Evolutionary conservation across 2,797 vertebrate species (phyloP), one percentile per base, ranked within the genome.

Genomic region (Myotis pilosus): DNA sequence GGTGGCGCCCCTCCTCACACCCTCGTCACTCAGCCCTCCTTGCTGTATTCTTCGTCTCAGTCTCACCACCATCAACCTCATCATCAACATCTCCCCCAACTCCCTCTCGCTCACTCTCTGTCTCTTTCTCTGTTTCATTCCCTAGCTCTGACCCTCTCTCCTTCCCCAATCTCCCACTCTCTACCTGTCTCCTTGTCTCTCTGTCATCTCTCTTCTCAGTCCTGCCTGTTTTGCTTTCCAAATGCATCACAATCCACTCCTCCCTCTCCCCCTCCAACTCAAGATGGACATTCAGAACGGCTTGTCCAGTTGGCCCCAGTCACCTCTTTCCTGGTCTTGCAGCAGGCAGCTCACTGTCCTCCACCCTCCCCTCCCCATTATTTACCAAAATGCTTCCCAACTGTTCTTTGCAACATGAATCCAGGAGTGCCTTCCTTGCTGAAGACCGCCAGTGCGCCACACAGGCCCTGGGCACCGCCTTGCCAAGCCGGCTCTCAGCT

Each of bases 401-500:
- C 30, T 12, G 7, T 68, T 81, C 85, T 76, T 55, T 10, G 7
- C 49, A 87, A 23, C 76, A 33, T 4, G 68, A 53, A 36, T 68
- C 55, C 78, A 55, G 82, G 8, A 30, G 7, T 60, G 9, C 12
- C 68, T 55, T 55, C 22, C 33, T n/a, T 0, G 0, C 17, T 71
- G 53, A 38, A 47, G 71, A 80, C 23, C 22, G 25, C 3, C 25
- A 19, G n/a, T 0, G 51, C n/a, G 22, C 62, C 4, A 33, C 25
- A 49, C 2, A 2, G 2, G 0, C 69, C 12, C 4, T 0, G 0
- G 3, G 20, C 4, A 5, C 15, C 25, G 4, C 9, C 69, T 49
- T 57, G 11, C 55, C 60, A 22, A 51, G 10, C 36, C 60, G 0
- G 23, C 25, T 60, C 57, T 28, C 28, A 60, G 25, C 57, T 60